These are phyloP conservation scores for Blastomussa wellsi DNA, from an alignment of 92 coral and sea anemone genomes.

Conservation along the genomic window DNA sequence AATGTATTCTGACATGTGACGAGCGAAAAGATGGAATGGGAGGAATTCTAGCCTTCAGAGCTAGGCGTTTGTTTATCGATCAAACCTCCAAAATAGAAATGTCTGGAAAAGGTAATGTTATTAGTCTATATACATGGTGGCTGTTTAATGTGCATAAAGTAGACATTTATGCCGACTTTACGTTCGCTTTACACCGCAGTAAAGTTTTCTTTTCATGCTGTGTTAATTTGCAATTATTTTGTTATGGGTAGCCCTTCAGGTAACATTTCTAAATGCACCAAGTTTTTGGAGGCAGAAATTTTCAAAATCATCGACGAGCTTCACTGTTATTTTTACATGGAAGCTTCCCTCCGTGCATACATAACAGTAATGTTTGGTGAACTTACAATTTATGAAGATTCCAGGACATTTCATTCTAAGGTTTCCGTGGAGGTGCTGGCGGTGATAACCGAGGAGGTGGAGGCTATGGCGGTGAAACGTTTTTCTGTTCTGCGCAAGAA, in stretches of 20 bases:
- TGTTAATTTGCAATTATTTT: too few species aligned
- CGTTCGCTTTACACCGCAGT: too few species aligned
- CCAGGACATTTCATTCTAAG: not conserved
- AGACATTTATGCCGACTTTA: too few species aligned
- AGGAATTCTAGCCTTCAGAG: constrained; percentile 35
- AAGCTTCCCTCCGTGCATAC: too few species aligned
- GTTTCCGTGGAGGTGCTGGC: constrained; percentile 7
- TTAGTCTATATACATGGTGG: not conserved
- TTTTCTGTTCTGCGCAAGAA: not conserved
- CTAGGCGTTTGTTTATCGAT: constrained; percentile 26
- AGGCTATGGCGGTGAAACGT: constrained; percentile 16
- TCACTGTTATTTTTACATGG: too few species aligned
- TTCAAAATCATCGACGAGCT: too few species aligned
- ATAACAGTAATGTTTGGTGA: too few species aligned
- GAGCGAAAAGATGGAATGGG: constrained; percentile 21
- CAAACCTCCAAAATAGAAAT: constrained; percentile 33
- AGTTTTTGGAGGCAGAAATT: too few species aligned
- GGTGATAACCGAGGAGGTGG: constrained; percentile 27
- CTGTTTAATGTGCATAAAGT: not conserved
- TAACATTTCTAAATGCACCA: too few species aligned
- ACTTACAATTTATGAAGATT: too few species aligned
- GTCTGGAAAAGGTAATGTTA: constrained; percentile 46
- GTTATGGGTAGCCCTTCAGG: too few species aligned
- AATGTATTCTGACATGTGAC: constrained; percentile 30
- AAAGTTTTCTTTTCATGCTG: too few species aligned